Evolutionary conservation across 2,888 invertebrate genomes (phyloP), one percentile per base, ranked within the genome.

Genomic region (Troides helena): DNA sequence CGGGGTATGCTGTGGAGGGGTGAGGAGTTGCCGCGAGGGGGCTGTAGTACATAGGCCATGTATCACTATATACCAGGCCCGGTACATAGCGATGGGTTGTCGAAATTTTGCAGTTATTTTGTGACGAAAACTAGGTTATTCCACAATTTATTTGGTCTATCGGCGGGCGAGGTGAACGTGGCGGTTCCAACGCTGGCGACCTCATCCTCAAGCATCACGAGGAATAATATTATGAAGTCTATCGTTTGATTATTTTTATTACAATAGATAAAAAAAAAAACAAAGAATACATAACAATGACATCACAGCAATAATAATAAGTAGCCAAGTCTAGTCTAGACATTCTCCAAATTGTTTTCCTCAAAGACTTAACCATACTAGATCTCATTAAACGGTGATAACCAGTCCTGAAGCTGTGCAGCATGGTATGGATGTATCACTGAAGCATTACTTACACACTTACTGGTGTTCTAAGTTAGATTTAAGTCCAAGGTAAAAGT

Each of bases 31-130:
- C 82, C 79, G 80, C 81, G 84, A 84, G 85, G 85, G 80, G 77
- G 81, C 76, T 81, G 82, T 83, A 84, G 87, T 86, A 90, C 85
- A 89, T 87, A 88, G 86, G 78, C 87, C 85, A 89, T 89, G 88
- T 89, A 89, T 88, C 89, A 89, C 85, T 85, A 89, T 83, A 89
- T 88, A 78, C 81, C 81, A 82, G 77, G 79, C 82, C 81, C 84
- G 84, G 85, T 82, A 89, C 80, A 88, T 89, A 89, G 77, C 81
- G 84, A 76, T 84, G 83, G 82, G 85, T 84, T 83, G 88, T 91
- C 91, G 90, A 92, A 90, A 92, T 87, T 91, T 92, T 90, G 90
- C 90, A 90, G 90, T 88, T 91, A 92, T 92, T 91, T 89, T 89
- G 89, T 88, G 88, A 87, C 85, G 88, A 86, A 92, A 92, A 91